phyloP scores from a whole-genome alignment of 2,797 vertebrate species.

The Aythya fuligula region DNA sequence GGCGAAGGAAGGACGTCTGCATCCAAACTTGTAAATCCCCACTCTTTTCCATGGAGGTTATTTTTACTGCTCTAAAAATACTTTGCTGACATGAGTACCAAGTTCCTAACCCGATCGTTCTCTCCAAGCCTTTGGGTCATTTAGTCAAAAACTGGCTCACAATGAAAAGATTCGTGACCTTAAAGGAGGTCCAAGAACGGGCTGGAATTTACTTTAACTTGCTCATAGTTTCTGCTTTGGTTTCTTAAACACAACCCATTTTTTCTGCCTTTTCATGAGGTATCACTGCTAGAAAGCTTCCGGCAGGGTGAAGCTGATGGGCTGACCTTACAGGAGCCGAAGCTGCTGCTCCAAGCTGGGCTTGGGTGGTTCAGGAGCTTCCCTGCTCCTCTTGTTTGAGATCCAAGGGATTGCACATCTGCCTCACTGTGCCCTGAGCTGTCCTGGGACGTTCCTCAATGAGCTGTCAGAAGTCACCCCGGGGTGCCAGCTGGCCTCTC shows the following conservation, averaged over 20 bases:
- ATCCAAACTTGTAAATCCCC: constrained; percentile 44
- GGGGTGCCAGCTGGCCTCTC: constrained; percentile 35
- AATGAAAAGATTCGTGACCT: constrained; percentile 59
- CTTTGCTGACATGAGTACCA: not conserved
- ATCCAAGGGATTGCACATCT: not conserved
- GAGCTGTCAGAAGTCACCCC: not conserved
- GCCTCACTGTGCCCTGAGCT: not conserved
- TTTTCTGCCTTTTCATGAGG: constrained; percentile 37
- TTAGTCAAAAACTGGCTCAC: constrained; percentile 53
- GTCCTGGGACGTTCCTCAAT: not conserved
- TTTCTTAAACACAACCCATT: not conserved
- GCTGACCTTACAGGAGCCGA: not conserved
- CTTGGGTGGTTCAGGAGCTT: not conserved
- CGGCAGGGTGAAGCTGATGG: not conserved
- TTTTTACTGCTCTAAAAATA: constrained; percentile 68
- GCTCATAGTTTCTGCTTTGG: constrained; percentile 36
- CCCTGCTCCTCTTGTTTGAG: not conserved
- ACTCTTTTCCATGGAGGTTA: constrained; percentile 51
- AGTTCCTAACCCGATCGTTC: constrained; percentile 34
- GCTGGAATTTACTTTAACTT: constrained; percentile 42
- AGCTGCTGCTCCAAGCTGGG: not conserved
- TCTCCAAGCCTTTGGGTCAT: constrained; percentile 55
- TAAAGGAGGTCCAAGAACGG: constrained; percentile 37
- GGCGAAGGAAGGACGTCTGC: constrained; percentile 41
- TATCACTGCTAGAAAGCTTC: constrained; percentile 31